Percentiles rank a stretch among this genome's conserved stretches.
Evolutionary conservation across 2,797 vertebrate genomes (phyloP).

Genomic region (Enteromius anoplus): DNA sequence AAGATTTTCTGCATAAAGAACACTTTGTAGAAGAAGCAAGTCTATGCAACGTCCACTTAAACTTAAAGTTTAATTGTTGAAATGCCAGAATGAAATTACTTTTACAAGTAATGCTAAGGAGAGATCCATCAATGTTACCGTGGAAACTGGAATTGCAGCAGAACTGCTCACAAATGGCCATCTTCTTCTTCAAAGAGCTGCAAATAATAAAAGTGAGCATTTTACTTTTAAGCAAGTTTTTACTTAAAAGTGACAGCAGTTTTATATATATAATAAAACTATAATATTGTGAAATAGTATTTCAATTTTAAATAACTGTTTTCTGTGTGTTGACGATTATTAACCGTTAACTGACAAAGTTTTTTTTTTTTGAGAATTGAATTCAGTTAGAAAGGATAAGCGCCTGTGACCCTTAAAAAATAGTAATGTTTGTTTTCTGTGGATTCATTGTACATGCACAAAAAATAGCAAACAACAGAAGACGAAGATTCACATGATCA

Average conservation of each 20-base stretch:
- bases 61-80: background rate
- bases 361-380: too few relatives aligned
- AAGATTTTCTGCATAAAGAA: background rate
- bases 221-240: background rate
- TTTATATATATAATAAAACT: background rate
- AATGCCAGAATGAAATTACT: background rate
- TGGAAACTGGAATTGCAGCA: conserved; percentile 19
- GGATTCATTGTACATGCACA: too few relatives aligned
- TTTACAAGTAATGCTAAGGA: background rate
- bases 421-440: too few relatives aligned
- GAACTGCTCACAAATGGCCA: conserved; percentile 6
- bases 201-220: background rate
- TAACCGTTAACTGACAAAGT: too few relatives aligned
- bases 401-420: too few relatives aligned
- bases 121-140: conserved; percentile 5
- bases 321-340: too few relatives aligned
- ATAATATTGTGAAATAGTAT: too few relatives aligned
- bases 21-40: background rate
- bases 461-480: too few relatives aligned
- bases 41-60: background rate
- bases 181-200: background rate
- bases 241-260: background rate
- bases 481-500: too few relatives aligned
- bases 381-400: too few relatives aligned
- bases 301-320: too few relatives aligned